phyloP scores from a whole-genome alignment of 1,140 invertebrate genomes.

The Neomicropteryx cornuta region DNA sequence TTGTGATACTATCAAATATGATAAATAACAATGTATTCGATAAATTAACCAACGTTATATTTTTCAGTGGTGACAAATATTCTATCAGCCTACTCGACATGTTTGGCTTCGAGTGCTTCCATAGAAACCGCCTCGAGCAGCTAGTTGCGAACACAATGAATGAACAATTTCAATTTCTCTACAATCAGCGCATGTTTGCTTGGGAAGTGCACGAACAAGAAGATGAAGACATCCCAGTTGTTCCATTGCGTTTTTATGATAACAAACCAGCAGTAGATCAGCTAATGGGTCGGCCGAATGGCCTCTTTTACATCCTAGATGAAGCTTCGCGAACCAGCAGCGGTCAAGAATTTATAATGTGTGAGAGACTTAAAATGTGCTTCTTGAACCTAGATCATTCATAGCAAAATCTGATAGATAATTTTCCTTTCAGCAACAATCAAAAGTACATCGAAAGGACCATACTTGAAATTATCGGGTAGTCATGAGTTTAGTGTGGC shows the following conservation, averaged over 20 bases:
- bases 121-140: slow-evolving; percentile 76
- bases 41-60: too few species aligned
- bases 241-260: slow-evolving; percentile 68
- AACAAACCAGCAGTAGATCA: slow-evolving; percentile 80
- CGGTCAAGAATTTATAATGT: slow-evolving; percentile 41
- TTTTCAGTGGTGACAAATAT: slow-evolving; percentile 68
- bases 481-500: slow-evolving; percentile 64
- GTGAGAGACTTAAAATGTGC: too few species aligned
- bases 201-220: slow-evolving; percentile 86
- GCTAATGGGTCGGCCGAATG: slow-evolving; percentile 70
- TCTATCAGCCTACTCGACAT: slow-evolving; percentile 73
- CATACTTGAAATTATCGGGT: slow-evolving; percentile 50
- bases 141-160: slow-evolving; percentile 80
- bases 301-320: slow-evolving; percentile 79
- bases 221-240: slow-evolving; percentile 68
- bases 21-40: background rate
- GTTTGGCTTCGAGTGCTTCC: slow-evolving; percentile 86
- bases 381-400: background rate
- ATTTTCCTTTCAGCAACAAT: slow-evolving; percentile 37
- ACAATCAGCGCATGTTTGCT: slow-evolving; percentile 77
- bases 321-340: slow-evolving; percentile 66
- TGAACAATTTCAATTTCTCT: slow-evolving; percentile 81
- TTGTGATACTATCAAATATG: background rate
- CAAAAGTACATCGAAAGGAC: slow-evolving; percentile 37
- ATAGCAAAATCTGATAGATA: background rate